A percentile compares a stretch with the other conserved stretches of the same genome.
Conservation (phyloP, 2,888 invertebrate species). For the Hecatera dysodea region DNA sequence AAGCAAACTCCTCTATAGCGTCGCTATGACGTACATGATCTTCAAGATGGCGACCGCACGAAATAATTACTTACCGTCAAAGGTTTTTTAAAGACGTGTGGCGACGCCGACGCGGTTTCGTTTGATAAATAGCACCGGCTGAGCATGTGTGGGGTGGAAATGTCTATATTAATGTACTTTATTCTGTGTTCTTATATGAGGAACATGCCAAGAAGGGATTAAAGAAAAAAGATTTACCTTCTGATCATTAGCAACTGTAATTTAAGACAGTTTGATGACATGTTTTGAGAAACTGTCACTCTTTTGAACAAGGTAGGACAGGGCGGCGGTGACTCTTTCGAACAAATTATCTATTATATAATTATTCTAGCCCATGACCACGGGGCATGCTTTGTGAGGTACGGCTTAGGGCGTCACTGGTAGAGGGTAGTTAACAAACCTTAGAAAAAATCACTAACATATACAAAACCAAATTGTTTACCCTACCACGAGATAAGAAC, state of each 20-base stretch:
- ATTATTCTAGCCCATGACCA: too few relatives aligned
- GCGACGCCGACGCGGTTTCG: slow-evolving; percentile 36
- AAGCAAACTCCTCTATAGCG: slow-evolving; percentile 22
- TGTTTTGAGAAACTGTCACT: background rate
- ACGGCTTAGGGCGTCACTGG: too few relatives aligned
- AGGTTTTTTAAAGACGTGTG: slow-evolving; percentile 44
- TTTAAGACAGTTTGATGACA: background rate
- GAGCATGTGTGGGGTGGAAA: slow-evolving; percentile 15
- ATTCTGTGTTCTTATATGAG: slow-evolving; percentile 1
- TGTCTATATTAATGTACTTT: slow-evolving; percentile 27
- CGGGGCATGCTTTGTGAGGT: too few relatives aligned
- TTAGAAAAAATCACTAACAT: background rate
- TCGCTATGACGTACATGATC: slow-evolving; percentile 51
- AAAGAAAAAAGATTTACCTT: background rate
- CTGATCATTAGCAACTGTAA: background rate
- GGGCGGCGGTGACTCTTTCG: too few relatives aligned
- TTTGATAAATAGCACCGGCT: slow-evolving; percentile 57
- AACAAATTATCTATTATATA: too few relatives aligned
- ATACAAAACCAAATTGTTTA: slow-evolving; percentile 9
- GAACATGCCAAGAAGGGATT: background rate
- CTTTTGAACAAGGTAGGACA: too few relatives aligned
- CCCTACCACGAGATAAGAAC: slow-evolving; percentile 20
- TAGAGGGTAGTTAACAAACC: too few relatives aligned
- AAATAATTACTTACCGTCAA: slow-evolving; percentile 61
- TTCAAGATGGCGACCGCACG: slow-evolving; percentile 50